phyloP scores from a whole-genome alignment of 2,113 vertebrate genomes.

The Pogonocichla stellata region DNA sequence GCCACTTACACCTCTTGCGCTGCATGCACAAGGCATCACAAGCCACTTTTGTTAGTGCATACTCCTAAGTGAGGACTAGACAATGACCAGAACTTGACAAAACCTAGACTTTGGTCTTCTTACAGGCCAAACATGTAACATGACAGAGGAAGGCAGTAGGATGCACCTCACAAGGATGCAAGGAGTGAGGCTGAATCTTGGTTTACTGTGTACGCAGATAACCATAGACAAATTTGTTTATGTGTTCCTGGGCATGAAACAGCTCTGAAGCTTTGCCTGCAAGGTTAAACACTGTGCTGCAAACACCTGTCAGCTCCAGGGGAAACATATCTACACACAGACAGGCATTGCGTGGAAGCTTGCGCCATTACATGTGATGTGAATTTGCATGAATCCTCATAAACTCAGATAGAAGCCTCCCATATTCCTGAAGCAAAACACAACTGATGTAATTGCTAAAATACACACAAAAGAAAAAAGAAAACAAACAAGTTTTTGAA shows the following conservation, averaged over 20 bases:
- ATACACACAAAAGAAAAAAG: not conserved
- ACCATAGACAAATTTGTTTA: not conserved
- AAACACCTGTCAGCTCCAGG: not conserved
- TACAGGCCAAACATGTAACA: not conserved
- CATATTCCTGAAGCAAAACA: not conserved
- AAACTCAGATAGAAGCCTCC: not conserved
- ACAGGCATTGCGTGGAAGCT: not conserved
- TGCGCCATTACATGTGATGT: not conserved
- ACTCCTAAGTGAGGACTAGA: not conserved
- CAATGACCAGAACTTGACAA: not conserved
- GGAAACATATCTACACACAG: not conserved
- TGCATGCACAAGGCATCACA: not conserved
- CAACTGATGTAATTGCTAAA: not conserved
- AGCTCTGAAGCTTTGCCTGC: not conserved
- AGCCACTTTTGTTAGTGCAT: not conserved
- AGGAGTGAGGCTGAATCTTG: not conserved
- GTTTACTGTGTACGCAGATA: not conserved
- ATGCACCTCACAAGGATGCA: not conserved
- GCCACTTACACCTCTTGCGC: not conserved
- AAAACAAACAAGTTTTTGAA: not conserved
- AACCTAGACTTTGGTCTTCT: not conserved
- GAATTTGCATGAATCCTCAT: not conserved
- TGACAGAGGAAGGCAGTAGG: not conserved
- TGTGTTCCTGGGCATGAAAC: not conserved
- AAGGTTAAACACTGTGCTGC: not conserved